Evolutionary conservation across 2,797 vertebrate genomes (phyloP), one percentile per base, ranked within the genome.

Genomic region (Florisuga fusca): DNA sequence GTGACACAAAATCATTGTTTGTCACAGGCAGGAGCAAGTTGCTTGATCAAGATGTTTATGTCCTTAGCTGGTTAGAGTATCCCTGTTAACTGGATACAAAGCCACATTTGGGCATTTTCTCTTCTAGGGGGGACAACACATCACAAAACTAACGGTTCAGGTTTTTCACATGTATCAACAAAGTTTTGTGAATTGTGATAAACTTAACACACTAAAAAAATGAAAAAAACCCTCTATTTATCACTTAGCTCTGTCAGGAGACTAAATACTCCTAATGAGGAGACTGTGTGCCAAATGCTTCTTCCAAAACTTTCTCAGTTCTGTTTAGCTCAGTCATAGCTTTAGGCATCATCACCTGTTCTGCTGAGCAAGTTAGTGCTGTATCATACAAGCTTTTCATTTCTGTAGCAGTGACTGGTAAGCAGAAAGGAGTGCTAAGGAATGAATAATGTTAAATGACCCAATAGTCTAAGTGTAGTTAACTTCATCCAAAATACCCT

Each of bases 311-410:
- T 31, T 92, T 43, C 76, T 95, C 18, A 7, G 14, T 85, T 96
- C 50, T 66, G 11, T 89, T 89, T 82, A 73, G 54, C n/a, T 97
- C 71, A 33, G 13, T 74, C 62, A 73, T 69, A 96, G 91, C 85
- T 95, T 7, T 64, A 84, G 91, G 78, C 91, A 71, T 71, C 87
- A 19, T 90, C 86, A 89, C 54, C 86, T 94, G 89, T 94, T 95
- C 90, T 87, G 43, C 73, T 31, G 27, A 83, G 46, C 22, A 23
- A 53, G 17, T 31, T 79, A 63, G 25, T 45, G 27, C 45, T 90
- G 26, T 3, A 0, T 73, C 8, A 1, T 66, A 68, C 59, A 29
- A 92, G 26, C 19, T 92, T 87, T 89, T 76, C 2, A 6, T 79
- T 91, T 90, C 76, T 14, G 0, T 33, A 48, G 61, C 46, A 72